Evolutionary conservation across 2,888 invertebrate genomes (phyloP), one percentile per base, ranked within the genome.

Genomic region (Microctonus hyperodae): DNA sequence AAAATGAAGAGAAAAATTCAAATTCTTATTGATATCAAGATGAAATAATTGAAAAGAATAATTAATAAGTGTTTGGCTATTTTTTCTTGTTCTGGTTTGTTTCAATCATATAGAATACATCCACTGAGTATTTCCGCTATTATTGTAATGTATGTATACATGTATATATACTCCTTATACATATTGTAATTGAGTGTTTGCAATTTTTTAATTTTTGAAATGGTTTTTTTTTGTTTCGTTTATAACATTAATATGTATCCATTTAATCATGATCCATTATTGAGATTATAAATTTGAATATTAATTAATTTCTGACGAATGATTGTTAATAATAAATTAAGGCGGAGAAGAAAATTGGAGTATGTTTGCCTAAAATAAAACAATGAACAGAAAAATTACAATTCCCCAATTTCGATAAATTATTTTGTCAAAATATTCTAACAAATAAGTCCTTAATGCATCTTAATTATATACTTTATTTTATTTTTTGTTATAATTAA

Each of bases 321-420:
- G 33, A 60, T 50, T 50, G n/a, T 37, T 35, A 35, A 35, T 35
- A 20, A 58, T 28, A 33, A 33, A 50, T 1, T 60, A 35, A 60
- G 58, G 55, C 44, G 28, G 33, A 48, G 9, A n/a, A 62, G 23
- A 60, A 53, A 10, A 59, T 23, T 25, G 22, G 48, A 48, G n/a
- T 68, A 28, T 16, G 28, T 60, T 50, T 37, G 31, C 28, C 10
- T 51, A 23, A 48, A 59, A 60, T 56, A 37, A 64, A n/a, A 59
- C 57, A 60, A 63, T 65, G 68, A 68, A 37, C 37, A 37, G 37
- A 10, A 10, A n/a, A 37, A 37, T 11, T 13, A 5, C n/a, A n/a
- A 37, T 1, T 66, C 66, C 63, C 71, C 58, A 58, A 69, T 66
- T 70, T 61, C 65, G 67, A 72, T 71, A 64, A 70, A 70, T 67